Conservation (phyloP, 2,797 vertebrate species). For the Labroides dimidiatus region DNA sequence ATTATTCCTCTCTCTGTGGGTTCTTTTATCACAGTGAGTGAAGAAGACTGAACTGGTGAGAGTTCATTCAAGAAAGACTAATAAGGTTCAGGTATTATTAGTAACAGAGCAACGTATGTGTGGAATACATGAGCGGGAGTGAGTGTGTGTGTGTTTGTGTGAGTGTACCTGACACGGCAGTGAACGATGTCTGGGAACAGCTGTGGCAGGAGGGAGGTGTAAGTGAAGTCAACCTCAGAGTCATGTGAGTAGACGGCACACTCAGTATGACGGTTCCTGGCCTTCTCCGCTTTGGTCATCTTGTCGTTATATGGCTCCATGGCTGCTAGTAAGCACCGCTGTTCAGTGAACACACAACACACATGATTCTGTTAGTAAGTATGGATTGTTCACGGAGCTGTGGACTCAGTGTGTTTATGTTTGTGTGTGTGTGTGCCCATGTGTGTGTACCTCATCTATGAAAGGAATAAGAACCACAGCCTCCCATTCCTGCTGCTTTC, state of each 20-base stretch:
- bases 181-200: conserved; percentile 88
- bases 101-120: not conserved
- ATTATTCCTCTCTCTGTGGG: not conserved
- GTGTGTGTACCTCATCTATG: conserved; percentile 91
- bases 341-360: conserved; percentile 38
- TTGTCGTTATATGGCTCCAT: conserved; percentile 89
- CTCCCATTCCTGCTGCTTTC: conserved; percentile 99
- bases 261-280: conserved; percentile 92
- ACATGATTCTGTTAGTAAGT: not conserved
- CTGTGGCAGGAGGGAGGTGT: conserved; percentile 86
- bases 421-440: not conserved
- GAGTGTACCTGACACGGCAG: conserved; percentile 88
- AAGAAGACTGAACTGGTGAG: too few relatives aligned
- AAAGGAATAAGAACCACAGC: conserved; percentile 99
- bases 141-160: not conserved
- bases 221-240: conserved; percentile 82
- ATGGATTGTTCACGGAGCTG: not conserved
- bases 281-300: conserved; percentile 88
- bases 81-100: not conserved
- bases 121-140: not conserved
- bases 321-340: conserved; percentile 93
- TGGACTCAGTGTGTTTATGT: not conserved
- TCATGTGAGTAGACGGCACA: conserved; percentile 90
- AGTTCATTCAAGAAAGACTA: too few relatives aligned
- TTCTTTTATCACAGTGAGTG: too few relatives aligned